A percentile compares a stretch with the other conserved stretches of the same genome.
Conservation (phyloP, 1,140 invertebrate genomes). For the Neocloeon triangulifer region DNA sequence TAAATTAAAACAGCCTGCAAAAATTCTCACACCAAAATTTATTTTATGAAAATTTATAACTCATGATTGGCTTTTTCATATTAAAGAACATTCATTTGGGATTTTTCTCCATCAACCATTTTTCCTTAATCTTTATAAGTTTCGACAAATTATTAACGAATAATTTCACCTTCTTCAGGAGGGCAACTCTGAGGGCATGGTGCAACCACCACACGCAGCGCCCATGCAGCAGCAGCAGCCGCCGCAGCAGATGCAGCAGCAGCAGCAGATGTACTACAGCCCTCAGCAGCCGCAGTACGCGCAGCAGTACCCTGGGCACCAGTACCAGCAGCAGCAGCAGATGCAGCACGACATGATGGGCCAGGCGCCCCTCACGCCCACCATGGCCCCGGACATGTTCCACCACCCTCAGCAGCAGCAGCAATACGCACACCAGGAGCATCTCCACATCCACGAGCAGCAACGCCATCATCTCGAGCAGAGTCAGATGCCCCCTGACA, state of each 20-base stretch:
- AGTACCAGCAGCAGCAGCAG: slow-evolving; percentile 21
- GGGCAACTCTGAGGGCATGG: no score
- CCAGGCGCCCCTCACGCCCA: no score
- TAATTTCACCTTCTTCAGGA: slow-evolving; percentile 12
- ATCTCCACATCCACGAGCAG: slow-evolving; percentile 21
- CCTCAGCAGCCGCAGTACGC: slow-evolving; percentile 19
- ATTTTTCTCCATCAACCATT: no score
- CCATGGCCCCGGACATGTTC: neutral
- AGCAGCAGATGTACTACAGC: slow-evolving; percentile 14
- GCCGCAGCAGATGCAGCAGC: slow-evolving; percentile 11
- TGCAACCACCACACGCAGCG: slow-evolving; percentile 9
- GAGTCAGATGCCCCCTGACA: no score
- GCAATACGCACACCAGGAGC: slow-evolving; percentile 16
- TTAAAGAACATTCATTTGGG: no score
- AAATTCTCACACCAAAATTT: no score
- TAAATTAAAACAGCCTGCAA: no score
- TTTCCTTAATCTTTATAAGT: no score
- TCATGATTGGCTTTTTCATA: no score
- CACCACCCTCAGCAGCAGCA: slow-evolving; percentile 7
- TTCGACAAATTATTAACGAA: no score
- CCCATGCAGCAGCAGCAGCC: slow-evolving; percentile 11
- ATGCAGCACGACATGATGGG: slow-evolving; percentile 13
- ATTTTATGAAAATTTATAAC: no score
- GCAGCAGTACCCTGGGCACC: slow-evolving; percentile 16
- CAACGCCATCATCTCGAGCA: slow-evolving; percentile 13